Evolutionary conservation across 2,888 invertebrate genomes (phyloP).

Genomic region (Baccha elongata): DNA sequence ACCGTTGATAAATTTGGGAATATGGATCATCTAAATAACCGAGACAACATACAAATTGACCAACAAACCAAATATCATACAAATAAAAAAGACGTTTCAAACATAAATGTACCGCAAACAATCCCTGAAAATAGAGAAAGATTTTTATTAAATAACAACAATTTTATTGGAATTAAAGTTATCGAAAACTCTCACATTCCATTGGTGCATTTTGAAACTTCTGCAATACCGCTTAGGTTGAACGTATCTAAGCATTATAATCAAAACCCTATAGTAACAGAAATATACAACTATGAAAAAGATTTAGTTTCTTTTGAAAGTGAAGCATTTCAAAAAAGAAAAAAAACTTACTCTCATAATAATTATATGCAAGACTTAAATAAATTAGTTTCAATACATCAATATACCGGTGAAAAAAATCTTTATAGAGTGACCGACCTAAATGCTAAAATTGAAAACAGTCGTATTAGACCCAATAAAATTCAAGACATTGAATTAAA

Average conservation of each 20-base stretch:
- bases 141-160: constrained; percentile 24
- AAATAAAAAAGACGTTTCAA: constrained; percentile 29
- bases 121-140: constrained; percentile 8
- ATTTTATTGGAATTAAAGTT: constrained; percentile 35
- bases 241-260: constrained; percentile 13
- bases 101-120: constrained; percentile 9
- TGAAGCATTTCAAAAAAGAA: constrained; percentile 8
- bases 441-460: constrained; percentile 7
- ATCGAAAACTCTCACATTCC: constrained; percentile 29
- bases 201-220: constrained; percentile 26
- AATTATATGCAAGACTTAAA: not conserved
- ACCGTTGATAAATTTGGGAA: constrained; percentile 66
- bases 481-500: constrained; percentile 2
- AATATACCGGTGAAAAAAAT: constrained; percentile 11
- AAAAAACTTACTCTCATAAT: constrained; percentile 12
- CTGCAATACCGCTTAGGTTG: constrained; percentile 24
- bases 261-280: constrained; percentile 39
- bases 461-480: not conserved
- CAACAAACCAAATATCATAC: constrained; percentile 9
- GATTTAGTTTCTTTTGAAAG: not conserved
- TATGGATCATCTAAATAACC: constrained; percentile 20
- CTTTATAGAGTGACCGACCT: constrained; percentile 6
- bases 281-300: constrained; percentile 26
- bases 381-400: constrained; percentile 12
- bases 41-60: constrained; percentile 7